phyloP scores from a whole-genome alignment of 2,888 invertebrate species.

The Beris morrisii region DNA sequence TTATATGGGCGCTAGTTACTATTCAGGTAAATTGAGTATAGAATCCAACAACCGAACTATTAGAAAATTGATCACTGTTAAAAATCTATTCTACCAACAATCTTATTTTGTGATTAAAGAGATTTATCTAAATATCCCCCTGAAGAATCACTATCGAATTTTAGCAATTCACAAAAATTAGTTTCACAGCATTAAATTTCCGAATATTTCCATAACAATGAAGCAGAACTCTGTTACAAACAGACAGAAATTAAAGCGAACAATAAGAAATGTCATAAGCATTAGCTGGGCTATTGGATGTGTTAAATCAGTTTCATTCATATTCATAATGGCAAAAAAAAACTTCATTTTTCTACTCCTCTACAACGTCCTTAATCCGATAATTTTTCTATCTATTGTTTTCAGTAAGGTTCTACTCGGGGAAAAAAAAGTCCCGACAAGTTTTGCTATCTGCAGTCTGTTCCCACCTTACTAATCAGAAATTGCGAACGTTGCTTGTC shows the following conservation, averaged over 20 bases:
- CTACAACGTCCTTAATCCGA: slow-evolving; percentile 32
- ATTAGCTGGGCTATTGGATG: slow-evolving; percentile 19
- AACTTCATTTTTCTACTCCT: slow-evolving; percentile 24
- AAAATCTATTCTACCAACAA: no score
- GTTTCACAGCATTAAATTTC: not conserved
- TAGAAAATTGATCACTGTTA: no score
- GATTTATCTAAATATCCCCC: no score
- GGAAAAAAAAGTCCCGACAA: slow-evolving; percentile 24
- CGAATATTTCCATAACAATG: slow-evolving; percentile 29
- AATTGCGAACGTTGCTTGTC: slow-evolving; percentile 15
- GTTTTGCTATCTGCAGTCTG: slow-evolving; percentile 24
- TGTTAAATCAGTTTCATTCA: not conserved
- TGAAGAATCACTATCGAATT: no score
- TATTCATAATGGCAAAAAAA: slow-evolving; percentile 25
- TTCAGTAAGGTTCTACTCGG: slow-evolving; percentile 18
- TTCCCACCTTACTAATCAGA: slow-evolving; percentile 33
- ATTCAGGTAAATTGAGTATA: no score
- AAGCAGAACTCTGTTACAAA: slow-evolving; percentile 25
- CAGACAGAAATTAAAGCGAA: slow-evolving; percentile 35
- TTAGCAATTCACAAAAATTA: no score
- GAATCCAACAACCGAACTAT: no score
- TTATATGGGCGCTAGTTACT: no score
- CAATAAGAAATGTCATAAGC: slow-evolving; percentile 36
- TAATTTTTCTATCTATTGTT: slow-evolving; percentile 13
- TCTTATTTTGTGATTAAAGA: no score